Conservation (phyloP, 2,888 invertebrate species). For the Metallyticus violacea region DNA sequence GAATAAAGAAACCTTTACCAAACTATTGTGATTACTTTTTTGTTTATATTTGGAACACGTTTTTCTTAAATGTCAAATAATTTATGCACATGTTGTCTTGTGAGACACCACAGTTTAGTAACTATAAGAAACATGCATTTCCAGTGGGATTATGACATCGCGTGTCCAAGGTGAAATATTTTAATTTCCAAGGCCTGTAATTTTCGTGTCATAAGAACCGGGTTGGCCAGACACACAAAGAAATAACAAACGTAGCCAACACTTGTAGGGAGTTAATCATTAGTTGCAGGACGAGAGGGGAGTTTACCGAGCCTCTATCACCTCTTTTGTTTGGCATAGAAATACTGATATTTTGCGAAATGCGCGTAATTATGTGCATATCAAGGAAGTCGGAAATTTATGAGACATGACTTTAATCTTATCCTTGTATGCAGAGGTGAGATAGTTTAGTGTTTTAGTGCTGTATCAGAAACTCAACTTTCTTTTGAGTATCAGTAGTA, state of each 20-base stretch:
- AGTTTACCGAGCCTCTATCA: not conserved
- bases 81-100: not conserved
- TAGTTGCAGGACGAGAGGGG: not conserved
- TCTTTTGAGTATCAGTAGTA: not conserved
- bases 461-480: not conserved
- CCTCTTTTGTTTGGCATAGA: not conserved
- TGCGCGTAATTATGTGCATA: too few relatives aligned
- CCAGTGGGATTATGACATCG: not conserved
- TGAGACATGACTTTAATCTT: too few relatives aligned
- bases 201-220: not conserved
- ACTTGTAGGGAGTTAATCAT: not conserved
- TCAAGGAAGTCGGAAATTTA: not conserved
- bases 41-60: not conserved
- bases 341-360: not conserved
- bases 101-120: not conserved
- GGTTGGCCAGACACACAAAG: not conserved
- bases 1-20: not conserved
- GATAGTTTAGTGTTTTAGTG: too few relatives aligned
- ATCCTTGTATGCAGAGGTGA: not conserved
- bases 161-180: conserved; percentile 5
- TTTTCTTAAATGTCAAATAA: not conserved
- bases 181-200: not conserved
- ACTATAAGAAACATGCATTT: not conserved
- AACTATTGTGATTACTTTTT: not conserved
- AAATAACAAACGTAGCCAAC: not conserved